Conservation (phyloP, 2,113 vertebrate genomes). For the Centropus bengalensis region DNA sequence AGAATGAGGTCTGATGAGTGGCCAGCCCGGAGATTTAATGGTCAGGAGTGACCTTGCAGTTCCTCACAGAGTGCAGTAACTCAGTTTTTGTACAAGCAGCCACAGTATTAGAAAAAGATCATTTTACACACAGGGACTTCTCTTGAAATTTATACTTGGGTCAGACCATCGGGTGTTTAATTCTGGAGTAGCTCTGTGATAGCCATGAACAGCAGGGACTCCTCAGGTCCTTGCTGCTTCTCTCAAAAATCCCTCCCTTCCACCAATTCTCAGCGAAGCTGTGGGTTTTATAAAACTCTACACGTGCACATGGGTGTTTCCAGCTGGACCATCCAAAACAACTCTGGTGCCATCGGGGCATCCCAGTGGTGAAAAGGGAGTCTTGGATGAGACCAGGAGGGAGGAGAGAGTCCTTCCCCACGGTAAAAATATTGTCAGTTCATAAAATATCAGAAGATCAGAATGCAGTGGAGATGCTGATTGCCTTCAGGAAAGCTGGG, state of each 20-base stretch:
- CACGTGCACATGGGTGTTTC: not conserved
- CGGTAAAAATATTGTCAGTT: not conserved
- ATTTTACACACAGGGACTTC: not conserved
- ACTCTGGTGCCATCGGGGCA: accelerated
- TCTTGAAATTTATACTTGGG: not conserved
- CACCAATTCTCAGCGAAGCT: not conserved
- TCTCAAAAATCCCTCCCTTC: not conserved
- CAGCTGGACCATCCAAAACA: not conserved
- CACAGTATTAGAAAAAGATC: not conserved
- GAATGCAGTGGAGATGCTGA: not conserved
- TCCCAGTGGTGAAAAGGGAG: not conserved
- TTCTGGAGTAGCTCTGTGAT: not conserved
- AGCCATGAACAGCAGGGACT: not conserved
- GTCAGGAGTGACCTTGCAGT: not conserved
- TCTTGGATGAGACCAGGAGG: not conserved
- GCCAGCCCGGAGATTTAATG: not conserved
- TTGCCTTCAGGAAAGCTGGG: no score
- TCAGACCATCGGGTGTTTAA: not conserved
- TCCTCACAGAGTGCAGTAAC: not conserved
- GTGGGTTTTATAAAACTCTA: not conserved
- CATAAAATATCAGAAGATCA: not conserved
- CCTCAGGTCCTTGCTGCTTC: not conserved
- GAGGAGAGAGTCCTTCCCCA: not conserved
- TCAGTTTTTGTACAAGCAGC: not conserved
- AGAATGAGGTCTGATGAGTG: not conserved